Evolutionary conservation across 2,888 invertebrate species (phyloP), one percentile per base, ranked within the genome.

Genomic region (Bimastos eiseni): DNA sequence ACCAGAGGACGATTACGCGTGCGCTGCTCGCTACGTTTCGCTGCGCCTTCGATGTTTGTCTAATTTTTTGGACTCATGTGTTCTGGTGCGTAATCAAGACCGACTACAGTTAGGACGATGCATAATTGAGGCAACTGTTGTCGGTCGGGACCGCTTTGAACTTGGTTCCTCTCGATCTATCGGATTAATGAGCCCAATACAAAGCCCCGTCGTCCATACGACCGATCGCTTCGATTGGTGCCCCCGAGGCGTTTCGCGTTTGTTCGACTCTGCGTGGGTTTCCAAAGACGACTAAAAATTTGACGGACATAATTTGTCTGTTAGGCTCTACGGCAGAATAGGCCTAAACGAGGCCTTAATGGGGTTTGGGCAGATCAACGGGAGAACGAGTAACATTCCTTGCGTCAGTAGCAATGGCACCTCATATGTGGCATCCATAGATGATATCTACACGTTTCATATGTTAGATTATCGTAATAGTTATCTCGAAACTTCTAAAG

Each of bases 21-120:
- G 84, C 19, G 70, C 70, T 70, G n/a, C n/a, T 70, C n/a, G n/a
- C 17, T 70, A 70, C 70, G 70, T 70, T 70, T 70, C n/a, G n/a
- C 70, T n/a, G 70, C 86, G 13, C 36, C 36, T 8, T 86, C 86
- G 86, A 86, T 86, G 86, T 86, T 86, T 86, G 37, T 34, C 36
- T 86, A 86, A 86, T 86, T 34, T 37, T 86, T 36, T 36, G 86
- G 86, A 30, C 37, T 34, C 37, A 36, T 15, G 86, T 37, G 19
- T 37, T 86, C 86, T 37, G 86, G 34, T 34, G 34, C 6, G 36
- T 86, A 86, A 86, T 86, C 86, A 86, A 86, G 24, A 86, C 86
- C 37, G 86, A 86, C 86, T 36, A 86, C 86, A 36, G 37, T 34
- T 37, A 86, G 86, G 36, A 37, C 86, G 37, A 34, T 0, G 86